phyloP scores from a whole-genome alignment of 1,140 invertebrate species.

The Neotoxoptera formosana region DNA sequence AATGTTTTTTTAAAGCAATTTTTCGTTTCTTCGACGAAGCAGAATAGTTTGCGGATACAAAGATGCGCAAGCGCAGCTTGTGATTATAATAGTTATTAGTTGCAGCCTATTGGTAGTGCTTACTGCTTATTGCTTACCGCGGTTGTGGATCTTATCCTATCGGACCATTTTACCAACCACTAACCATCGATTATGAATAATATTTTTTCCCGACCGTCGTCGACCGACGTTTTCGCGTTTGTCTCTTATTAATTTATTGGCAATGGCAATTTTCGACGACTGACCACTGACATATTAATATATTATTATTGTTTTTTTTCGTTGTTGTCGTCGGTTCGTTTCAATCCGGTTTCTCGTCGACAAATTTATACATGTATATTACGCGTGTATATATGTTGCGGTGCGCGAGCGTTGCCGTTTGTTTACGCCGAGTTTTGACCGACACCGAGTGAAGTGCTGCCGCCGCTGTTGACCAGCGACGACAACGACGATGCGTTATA shows the following conservation, averaged over 20 bases:
- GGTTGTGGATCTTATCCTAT: conserved; percentile 19
- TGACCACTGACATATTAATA: too few relatives aligned
- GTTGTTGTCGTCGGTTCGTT: neutral
- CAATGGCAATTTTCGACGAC: neutral
- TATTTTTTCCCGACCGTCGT: conserved; percentile 31
- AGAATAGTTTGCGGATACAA: neutral
- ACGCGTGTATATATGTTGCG: neutral
- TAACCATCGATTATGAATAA: conserved; percentile 48
- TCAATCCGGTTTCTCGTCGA: neutral
- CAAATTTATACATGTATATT: conserved; percentile 33
- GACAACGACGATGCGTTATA: conserved; percentile 15
- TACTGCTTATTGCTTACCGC: neutral
- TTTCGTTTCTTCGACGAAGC: neutral
- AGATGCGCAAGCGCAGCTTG: neutral
- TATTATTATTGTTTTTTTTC: neutral
- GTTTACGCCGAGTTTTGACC: neutral
- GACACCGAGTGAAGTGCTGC: conserved; percentile 27
- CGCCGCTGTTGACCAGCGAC: neutral
- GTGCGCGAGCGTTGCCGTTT: neutral
- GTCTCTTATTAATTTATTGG: neutral
- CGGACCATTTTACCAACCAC: conserved; percentile 51
- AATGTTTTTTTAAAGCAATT: neutral
- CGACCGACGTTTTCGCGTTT: neutral
- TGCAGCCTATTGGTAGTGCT: neutral
- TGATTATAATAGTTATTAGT: neutral